phyloP scores from a whole-genome alignment of 2,113 vertebrate genomes.

The Strix aluco region DNA sequence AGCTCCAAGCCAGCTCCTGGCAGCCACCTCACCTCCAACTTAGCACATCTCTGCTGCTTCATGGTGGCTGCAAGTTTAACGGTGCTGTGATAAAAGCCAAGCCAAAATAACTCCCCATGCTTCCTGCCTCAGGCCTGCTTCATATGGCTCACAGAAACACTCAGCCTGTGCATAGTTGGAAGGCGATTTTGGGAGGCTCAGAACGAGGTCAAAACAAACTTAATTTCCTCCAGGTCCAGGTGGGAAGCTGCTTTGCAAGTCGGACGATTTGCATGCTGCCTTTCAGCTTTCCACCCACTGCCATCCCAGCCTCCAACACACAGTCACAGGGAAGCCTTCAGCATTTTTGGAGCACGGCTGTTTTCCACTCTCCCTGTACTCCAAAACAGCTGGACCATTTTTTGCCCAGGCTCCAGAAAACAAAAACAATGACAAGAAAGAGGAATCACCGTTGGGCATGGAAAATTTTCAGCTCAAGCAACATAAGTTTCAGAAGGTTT shows the following conservation, averaged over 20 bases:
- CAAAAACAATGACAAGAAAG: neutral
- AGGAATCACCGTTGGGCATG: neutral
- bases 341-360: rapidly evolving
- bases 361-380: neutral
- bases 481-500: neutral
- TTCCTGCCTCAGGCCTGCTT: neutral
- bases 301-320: neutral
- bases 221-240: neutral
- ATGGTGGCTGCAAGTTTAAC: neutral
- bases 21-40: neutral
- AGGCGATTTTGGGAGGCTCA: neutral
- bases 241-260: neutral
- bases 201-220: neutral
- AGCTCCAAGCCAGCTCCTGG: neutral
- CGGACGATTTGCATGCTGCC: rapidly evolving
- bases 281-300: neutral
- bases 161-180: neutral
- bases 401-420: neutral
- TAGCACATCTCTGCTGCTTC: neutral
- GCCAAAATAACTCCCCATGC: neutral
- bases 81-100: neutral
- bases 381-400: neutral
- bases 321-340: neutral
- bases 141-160: neutral
- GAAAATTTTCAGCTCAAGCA: neutral